Conservation (phyloP, 2,113 vertebrate genomes). For the Notarius quadriscutis region DNA sequence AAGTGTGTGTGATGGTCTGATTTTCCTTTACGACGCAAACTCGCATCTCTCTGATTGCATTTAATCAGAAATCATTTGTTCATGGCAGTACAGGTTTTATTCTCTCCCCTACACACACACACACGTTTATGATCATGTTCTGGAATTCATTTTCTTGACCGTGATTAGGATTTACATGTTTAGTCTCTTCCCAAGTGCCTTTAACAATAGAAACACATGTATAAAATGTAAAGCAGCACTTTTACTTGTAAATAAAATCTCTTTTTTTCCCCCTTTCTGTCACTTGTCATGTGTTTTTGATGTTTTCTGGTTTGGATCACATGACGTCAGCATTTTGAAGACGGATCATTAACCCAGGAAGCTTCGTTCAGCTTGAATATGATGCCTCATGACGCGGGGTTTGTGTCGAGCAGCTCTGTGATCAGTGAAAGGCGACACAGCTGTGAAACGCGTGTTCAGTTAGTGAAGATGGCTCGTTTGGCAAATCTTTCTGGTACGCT, state of each 20-base stretch:
- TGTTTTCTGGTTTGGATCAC: neutral
- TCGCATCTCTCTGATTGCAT: neutral
- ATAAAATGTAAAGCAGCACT: conserved; percentile 61
- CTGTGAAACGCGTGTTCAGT: neutral
- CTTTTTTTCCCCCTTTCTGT: conserved; percentile 48
- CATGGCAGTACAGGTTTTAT: neutral
- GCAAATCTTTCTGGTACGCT: neutral
- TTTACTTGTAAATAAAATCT: conserved; percentile 73
- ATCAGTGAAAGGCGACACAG: neutral
- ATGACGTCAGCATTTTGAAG: neutral
- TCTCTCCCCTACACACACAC: neutral
- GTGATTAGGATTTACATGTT: too few relatives aligned
- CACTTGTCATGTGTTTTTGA: neutral
- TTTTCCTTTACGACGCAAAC: too few relatives aligned
- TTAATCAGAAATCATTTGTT: neutral
- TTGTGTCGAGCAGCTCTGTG: neutral
- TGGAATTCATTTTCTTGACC: neutral
- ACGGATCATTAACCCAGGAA: neutral
- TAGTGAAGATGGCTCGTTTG: neutral
- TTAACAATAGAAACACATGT: conserved; percentile 52
- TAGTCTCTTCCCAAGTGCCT: conserved; percentile 67
- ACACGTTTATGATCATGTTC: neutral
- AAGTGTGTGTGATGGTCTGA: neutral
- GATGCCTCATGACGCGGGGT: neutral
- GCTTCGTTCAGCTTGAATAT: neutral